Percentiles rank a stretch among this genome's conserved stretches.
These are phyloP conservation scores for Pasiphila rectangulata DNA, from an alignment of 2,888 invertebrate species.

Conservation along the genomic window DNA sequence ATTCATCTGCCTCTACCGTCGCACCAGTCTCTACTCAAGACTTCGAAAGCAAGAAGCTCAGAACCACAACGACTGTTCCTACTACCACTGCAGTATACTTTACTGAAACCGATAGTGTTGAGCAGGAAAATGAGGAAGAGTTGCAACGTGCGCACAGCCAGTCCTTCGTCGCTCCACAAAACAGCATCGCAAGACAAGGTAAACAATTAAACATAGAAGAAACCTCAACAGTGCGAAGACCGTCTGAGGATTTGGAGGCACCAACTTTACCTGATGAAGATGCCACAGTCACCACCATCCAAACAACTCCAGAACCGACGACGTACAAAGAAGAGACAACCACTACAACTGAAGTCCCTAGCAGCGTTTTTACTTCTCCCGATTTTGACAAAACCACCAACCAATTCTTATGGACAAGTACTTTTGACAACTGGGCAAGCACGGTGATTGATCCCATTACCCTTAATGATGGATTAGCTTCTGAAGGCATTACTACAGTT, in stretches of 20 bases:
- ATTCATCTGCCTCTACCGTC: constrained; percentile 52
- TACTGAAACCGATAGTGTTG: constrained; percentile 66
- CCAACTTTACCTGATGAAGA: constrained; percentile 57
- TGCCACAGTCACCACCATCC: constrained; percentile 51
- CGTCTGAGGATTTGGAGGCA: constrained; percentile 69
- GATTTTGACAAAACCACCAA: constrained; percentile 67
- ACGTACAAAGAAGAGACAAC: constrained; percentile 54
- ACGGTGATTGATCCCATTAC: constrained; percentile 87
- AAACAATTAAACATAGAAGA: constrained; percentile 60
- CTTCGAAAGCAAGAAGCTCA: constrained; percentile 70
- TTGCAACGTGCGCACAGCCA: constrained; percentile 86
- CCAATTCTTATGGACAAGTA: constrained; percentile 70
- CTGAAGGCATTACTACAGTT: constrained; percentile 41
- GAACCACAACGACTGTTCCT: constrained; percentile 49
- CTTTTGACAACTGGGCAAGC: constrained; percentile 82
- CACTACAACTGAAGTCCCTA: constrained; percentile 51
- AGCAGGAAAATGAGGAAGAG: constrained; percentile 82
- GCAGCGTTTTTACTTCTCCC: constrained; percentile 63
- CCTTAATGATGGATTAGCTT: constrained; percentile 84
- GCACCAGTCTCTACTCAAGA: constrained; percentile 51
- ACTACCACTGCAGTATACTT: constrained; percentile 61
- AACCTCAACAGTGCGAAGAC: constrained; percentile 51
- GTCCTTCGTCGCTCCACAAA: constrained; percentile 83
- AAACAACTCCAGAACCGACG: constrained; percentile 53
- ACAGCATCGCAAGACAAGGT: constrained; percentile 66